Base-by-base conservation (phyloP, 2,888 invertebrate genomes). In the Anoplius nigerrimus region DNA sequence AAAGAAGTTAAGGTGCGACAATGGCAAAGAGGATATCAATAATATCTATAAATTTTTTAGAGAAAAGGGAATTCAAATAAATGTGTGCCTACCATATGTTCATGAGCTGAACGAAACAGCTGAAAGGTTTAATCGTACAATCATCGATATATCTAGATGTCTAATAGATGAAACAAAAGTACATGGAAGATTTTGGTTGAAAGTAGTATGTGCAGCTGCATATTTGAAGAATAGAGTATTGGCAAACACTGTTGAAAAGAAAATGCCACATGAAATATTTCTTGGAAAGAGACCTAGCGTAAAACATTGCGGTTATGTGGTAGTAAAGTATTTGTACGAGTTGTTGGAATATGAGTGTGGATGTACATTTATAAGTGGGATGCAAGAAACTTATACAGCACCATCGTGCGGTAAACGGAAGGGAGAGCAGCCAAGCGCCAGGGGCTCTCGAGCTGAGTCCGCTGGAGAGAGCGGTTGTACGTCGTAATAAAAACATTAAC, bases 141-240 rank as follows among this genome's bases (percentile, higher is more conserved):
- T 55, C 0, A 55, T 55, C 34, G 34, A 58, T 20, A 18, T 18
- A 2, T 16, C 58, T 16, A 46, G 58, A n/a, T 58, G 58, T 15
- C 21, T 58, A 46, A 15, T 58, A 21, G 3, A 20, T 21, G 46
- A 58, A 45, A 45, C 58, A 22, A 58, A 45, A 22, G 11, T 58
- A 6, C 45, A 58, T 46, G 20, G n/a, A 2, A 22, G 58, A 16
- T 58, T 24, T 58, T 58, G 58, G 58, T 21, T 22, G 13, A 45
- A 58, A 58, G 48, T 58, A 58, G 46, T 58, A 13, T 13, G 15
- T 8, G 21, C 58, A 16, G 58, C 58, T n/a, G 58, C 18, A 13
- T 58, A 58, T 46, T 45, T 58, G 21, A 58, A 46, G 21, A 58
- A 58, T 58, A 58, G 58, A 58, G 24, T 46, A 15, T 21, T 46